Conservation (phyloP, 2,113 vertebrate species). For the Malurus elegans region DNA sequence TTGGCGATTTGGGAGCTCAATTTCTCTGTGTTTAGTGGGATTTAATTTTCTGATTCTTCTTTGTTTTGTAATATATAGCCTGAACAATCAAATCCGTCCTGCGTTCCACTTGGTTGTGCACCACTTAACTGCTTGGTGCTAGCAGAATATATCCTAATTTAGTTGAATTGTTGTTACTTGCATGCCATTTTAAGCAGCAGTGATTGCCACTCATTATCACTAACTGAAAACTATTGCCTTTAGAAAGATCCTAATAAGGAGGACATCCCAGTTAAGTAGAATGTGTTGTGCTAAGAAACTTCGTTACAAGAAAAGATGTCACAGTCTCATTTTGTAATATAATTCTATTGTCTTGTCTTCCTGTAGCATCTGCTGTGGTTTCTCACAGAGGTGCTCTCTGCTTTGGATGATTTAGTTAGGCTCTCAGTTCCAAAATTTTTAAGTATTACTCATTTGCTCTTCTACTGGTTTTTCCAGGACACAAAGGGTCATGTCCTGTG, state of each 20-base stretch:
- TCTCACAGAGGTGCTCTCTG: not conserved
- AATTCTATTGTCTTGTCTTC: not conserved
- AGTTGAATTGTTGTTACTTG: constrained; percentile 52
- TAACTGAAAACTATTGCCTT: constrained; percentile 15
- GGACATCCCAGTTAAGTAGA: constrained; percentile 10
- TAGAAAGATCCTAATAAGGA: constrained; percentile 20
- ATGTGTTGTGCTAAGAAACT: constrained; percentile 14
- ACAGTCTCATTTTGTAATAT: not conserved
- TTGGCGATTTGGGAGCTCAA: not conserved
- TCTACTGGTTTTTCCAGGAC: not conserved
- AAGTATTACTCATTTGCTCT: not conserved
- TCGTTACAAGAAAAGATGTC: not conserved
- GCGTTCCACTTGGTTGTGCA: constrained; percentile 9
- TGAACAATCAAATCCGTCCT: not conserved
- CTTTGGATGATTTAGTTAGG: not conserved
- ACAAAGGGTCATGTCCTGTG: constrained; percentile 25
- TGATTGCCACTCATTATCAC: constrained; percentile 50
- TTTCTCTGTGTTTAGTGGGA: not conserved
- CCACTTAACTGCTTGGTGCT: constrained; percentile 46
- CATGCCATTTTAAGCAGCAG: constrained; percentile 42
- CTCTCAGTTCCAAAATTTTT: not conserved
- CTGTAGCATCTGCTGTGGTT: not conserved
- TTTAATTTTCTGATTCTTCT: not conserved
- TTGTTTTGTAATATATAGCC: not conserved
- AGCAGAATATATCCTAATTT: constrained; percentile 39